These are phyloP conservation scores for Pseudonaja textilis DNA, from an alignment of 2,113 vertebrate genomes.

Conservation along the genomic window DNA sequence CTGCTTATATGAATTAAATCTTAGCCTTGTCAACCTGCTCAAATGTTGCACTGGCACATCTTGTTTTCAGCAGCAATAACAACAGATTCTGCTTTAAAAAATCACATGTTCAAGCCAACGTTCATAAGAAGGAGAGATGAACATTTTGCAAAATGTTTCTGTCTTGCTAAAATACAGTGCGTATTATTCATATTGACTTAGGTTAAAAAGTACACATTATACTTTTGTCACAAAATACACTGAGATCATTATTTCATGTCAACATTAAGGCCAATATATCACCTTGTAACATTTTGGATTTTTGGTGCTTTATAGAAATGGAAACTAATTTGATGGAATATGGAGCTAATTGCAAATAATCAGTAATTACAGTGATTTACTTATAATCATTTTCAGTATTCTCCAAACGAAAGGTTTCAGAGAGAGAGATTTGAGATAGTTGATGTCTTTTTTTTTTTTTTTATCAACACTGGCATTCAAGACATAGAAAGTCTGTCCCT, in stretches of 20 bases:
- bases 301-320: conserved; percentile 13
- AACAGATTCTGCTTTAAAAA: not conserved
- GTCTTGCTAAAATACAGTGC: not conserved
- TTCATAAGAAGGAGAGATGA: not conserved
- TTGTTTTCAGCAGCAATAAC: not conserved
- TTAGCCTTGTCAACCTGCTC: not conserved
- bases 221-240: not conserved
- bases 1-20: not conserved
- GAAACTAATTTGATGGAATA: not conserved
- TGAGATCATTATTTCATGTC: not conserved
- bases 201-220: not conserved
- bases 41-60: not conserved
- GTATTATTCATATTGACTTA: not conserved
- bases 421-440: not conserved
- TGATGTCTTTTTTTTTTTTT: not conserved
- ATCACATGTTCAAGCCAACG: not conserved
- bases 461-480: not conserved
- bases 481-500: not conserved
- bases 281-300: not conserved
- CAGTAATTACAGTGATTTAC: not conserved
- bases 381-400: not conserved
- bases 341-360: not conserved
- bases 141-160: not conserved
- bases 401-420: not conserved
- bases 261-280: not conserved